A percentile compares a stretch with the other conserved stretches of the same genome.
phyloP scores from a whole-genome alignment of 2,113 vertebrate species.

The Circaetus gallicus region DNA sequence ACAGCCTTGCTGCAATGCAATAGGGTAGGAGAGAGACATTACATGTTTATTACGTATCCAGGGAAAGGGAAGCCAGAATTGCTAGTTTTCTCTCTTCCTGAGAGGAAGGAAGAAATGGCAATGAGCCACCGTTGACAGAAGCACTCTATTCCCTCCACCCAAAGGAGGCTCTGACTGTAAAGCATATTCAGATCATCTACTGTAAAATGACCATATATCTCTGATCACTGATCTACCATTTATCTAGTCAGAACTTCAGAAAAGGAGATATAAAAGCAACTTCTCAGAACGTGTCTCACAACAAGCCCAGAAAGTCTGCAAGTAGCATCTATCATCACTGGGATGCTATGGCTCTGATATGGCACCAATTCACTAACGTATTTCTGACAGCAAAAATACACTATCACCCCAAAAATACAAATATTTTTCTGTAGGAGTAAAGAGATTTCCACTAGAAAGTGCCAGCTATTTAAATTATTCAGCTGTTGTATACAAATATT shows the following conservation, averaged over 20 bases:
- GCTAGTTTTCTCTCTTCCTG: conserved; percentile 30
- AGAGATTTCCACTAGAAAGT: neutral
- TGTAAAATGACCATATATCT: neutral
- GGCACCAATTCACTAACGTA: neutral
- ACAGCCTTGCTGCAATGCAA: neutral
- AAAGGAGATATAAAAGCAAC: neutral
- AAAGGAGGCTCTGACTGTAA: neutral
- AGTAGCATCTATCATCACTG: neutral
- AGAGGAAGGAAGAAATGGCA: conserved; percentile 49
- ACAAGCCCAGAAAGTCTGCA: neutral
- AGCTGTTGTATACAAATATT: neutral
- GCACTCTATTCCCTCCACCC: neutral
- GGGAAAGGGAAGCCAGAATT: conserved; percentile 28
- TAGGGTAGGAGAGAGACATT: neutral
- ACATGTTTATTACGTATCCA: neutral
- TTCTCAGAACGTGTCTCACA: neutral
- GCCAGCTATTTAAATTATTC: conserved; percentile 23
- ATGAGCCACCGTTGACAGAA: conserved; percentile 36
- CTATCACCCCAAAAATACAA: neutral
- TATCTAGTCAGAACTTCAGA: neutral
- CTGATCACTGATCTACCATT: neutral
- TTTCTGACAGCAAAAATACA: neutral
- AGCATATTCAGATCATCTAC: neutral
- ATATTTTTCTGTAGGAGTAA: neutral
- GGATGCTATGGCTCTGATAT: neutral